phyloP scores from a whole-genome alignment of 2,888 invertebrate species.

The Gasteruption jaculator region DNA sequence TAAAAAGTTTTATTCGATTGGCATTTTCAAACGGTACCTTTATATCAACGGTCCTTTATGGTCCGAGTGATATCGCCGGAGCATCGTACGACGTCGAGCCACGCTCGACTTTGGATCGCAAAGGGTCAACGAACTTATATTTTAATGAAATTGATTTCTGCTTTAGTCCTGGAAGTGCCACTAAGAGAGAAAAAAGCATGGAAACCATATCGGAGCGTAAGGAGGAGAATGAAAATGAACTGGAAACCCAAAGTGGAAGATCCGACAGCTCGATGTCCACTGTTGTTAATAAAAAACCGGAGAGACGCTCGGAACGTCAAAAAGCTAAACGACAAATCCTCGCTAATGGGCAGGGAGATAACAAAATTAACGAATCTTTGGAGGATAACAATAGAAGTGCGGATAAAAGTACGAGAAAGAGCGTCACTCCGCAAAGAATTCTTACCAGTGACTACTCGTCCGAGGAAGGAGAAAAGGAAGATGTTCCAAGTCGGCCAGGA shows the following conservation, averaged over 20 bases:
- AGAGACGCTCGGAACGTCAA: constrained; percentile 43
- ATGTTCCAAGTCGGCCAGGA: constrained; percentile 54
- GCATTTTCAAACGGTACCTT: no score
- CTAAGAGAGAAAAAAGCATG: constrained; percentile 35
- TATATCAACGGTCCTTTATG: no score
- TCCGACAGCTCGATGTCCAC: constrained; percentile 26
- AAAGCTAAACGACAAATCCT: constrained; percentile 38
- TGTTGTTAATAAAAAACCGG: constrained; percentile 30
- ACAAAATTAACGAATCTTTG: constrained; percentile 27
- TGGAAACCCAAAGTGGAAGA: constrained; percentile 25
- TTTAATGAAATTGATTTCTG: constrained; percentile 9
- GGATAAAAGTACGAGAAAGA: constrained; percentile 53
- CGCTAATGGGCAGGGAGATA: constrained; percentile 41
- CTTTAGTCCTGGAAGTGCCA: constrained; percentile 29
- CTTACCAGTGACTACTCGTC: constrained; percentile 62
- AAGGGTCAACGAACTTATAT: no score
- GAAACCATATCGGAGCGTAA: constrained; percentile 34
- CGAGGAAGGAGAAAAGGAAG: constrained; percentile 56
- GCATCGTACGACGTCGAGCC: no score
- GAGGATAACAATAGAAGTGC: constrained; percentile 31
- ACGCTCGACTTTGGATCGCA: no score
- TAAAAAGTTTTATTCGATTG: constrained; percentile 9
- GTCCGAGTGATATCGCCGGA: no score
- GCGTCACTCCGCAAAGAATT: constrained; percentile 28
- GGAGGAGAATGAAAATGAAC: constrained; percentile 27